Percentiles rank a stretch among this genome's conserved stretches.
Conservation (phyloP, 2,888 invertebrate species). For the Phanerotoma sp. region DNA sequence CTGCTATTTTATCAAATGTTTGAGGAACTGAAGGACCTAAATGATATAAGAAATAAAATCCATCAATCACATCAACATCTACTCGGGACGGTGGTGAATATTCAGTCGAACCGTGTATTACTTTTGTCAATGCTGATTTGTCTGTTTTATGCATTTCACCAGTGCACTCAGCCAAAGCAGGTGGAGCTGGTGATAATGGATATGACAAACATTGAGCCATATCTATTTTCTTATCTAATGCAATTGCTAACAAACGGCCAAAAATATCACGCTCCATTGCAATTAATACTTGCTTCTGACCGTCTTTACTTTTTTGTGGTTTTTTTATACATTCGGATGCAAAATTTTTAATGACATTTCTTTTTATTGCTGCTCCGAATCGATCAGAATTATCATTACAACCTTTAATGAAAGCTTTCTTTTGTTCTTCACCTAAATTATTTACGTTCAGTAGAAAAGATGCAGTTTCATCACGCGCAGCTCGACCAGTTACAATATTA, state of each 20-base stretch:
- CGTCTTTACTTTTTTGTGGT: conserved; percentile 34
- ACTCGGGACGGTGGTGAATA: conserved; percentile 14
- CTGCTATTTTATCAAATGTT: conserved; percentile 42
- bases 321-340: conserved; percentile 37
- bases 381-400: conserved; percentile 25
- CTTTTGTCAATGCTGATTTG: conserved; percentile 21
- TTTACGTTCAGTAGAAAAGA: conserved; percentile 33
- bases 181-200: conserved; percentile 34
- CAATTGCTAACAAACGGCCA: conserved; percentile 40
- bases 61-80: conserved; percentile 42
- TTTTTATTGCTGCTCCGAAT: conserved; percentile 39
- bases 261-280: conserved; percentile 42
- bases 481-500: conserved; percentile 39
- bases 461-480: conserved; percentile 33
- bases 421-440: conserved; percentile 15
- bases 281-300: conserved; percentile 29
- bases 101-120: conserved; percentile 27
- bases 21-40: conserved; percentile 38
- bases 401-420: conserved; percentile 30
- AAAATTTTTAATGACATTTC: conserved; percentile 43
- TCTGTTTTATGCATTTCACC: conserved; percentile 26
- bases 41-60: conserved; percentile 38
- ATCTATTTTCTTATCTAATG: conserved; percentile 42
- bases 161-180: conserved; percentile 19
- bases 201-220: conserved; percentile 41